Conservation (phyloP, 2,888 invertebrate species). For the Ephialtes manifestator region DNA sequence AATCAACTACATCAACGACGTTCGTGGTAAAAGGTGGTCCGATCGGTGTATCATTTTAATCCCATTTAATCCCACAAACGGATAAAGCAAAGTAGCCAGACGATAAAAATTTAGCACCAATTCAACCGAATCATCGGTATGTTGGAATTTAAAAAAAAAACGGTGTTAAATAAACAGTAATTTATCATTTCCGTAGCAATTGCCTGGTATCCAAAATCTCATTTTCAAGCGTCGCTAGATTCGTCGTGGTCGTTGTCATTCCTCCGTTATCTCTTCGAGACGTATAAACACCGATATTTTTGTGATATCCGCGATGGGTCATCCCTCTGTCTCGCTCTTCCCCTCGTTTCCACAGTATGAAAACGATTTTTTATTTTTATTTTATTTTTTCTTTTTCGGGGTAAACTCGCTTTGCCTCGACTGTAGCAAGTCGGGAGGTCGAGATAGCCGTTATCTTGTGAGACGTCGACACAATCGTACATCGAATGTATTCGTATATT, state of each 20-base stretch:
- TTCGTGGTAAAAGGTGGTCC: too few species aligned
- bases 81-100: background rate
- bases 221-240: background rate
- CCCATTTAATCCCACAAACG: too few species aligned
- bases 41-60: too few species aligned
- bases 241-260: conserved; percentile 31
- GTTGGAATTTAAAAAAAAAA: background rate
- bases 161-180: background rate
- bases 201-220: background rate
- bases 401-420: conserved; percentile 37
- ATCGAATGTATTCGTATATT: conserved; percentile 38
- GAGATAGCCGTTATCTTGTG: conserved; percentile 71
- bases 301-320: conserved; percentile 65
- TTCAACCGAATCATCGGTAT: background rate
- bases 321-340: conserved; percentile 36
- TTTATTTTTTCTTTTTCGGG: too few species aligned
- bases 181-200: background rate
- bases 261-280: conserved; percentile 69
- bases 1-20: too few species aligned
- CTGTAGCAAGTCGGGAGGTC: conserved; percentile 69
- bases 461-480: conserved; percentile 32
- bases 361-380: conserved; percentile 42
- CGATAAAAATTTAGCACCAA: background rate
- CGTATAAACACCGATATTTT: conserved; percentile 71
- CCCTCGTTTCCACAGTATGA: conserved; percentile 15